Evolutionary conservation across 2,113 vertebrate species (phyloP), one percentile per base, ranked within the genome.

Genomic region (Ictalurus furcatus): DNA sequence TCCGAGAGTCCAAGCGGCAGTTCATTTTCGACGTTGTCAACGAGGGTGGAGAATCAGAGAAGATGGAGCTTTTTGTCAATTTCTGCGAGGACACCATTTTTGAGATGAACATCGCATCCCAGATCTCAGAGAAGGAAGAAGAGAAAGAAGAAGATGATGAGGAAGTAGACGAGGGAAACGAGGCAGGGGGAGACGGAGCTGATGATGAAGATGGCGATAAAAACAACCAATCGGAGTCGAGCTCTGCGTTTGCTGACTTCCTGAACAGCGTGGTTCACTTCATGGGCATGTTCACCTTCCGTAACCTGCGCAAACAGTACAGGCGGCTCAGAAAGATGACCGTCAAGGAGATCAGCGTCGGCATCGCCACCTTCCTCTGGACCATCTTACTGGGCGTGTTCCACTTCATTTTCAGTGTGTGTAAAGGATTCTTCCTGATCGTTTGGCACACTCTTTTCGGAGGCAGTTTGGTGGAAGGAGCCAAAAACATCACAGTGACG

Each of bases 81-180:
- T 99, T 99, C 96, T 99, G 98, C 34, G 98, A 99, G 94, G 98
- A 99, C 95, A 99, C 98, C 92, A 99, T 99, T 93, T 99, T 99
- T 92, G 98, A 99, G 96, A 99, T 99, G 98, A 98, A 99, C 84
- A 98, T 99, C 19, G 98, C 98, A 0, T 96, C 98, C 0, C 97
- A 98, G 91, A 97, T 99, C 92, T 99, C 98, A 0, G 97, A 99
- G 94, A 95, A 97, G 79, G 97, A 97, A 7, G 95, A 96, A 84
- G 94, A 95, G 0, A 95, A 94, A 73, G 94, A 93, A 3, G 94
- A 95, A 40, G 97, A 96, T 0, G 97, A 96, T 0, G 97, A 97
- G 0, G 97, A 97, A 6, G 34, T 30, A 23, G 83, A 93, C 54
- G 69, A 88, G 73, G 90, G 91, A 78, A 0, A 87, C 54, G 93